Base-by-base conservation (phyloP, 2,888 invertebrate genomes). In the Pseudococcus viburni region DNA sequence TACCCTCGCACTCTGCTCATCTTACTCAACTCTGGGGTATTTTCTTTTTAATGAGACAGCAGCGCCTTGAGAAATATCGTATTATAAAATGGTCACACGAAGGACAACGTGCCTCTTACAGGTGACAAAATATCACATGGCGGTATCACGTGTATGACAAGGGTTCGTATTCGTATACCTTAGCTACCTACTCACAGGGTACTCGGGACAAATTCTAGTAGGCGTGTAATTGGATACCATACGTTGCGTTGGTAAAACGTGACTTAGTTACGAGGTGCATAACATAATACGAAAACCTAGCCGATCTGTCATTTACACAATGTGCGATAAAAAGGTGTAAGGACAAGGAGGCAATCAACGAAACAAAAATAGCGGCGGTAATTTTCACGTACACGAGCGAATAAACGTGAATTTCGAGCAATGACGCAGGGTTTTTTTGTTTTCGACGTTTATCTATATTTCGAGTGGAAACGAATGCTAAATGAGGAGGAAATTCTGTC, bases 381-480 rank as follows among this genome's bases (percentile, higher is more conserved):
- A 64, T 64, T 59, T 59, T 11, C 12, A 22, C 22, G 3, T 33
- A 64, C 19, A 64, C 22, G 64, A 64, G 22, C 42, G 42, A 42
- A 33, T 33, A 33, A 33, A 42, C 42, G 8, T n/a, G 55, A 5
- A 17, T 51, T 15, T 17, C 7, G 59, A 15, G 22, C 12, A 64
- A 64, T 64, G 64, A 64, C 22, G 22, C 19, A 22, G 11, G 64
- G 2, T 64, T 64, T 19, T 22, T 22, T 64, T 22, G 1, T 64
- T 22, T 64, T 64, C 19, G 64, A 3, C 19, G 55, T 55, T 55
- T 7, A n/a, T 64, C 19, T 64, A 9, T 42, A 7, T 64, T 64
- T 64, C 64, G 19, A 64, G 64, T 64, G 64, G 22, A 64, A 59
- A 59, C 59, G 59, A n/a, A 64, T 64, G 64, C 19, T 64, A 64